These are phyloP conservation scores for Graptemys geographica DNA, from an alignment of 2,797 vertebrate genomes.

Conservation along the genomic window DNA sequence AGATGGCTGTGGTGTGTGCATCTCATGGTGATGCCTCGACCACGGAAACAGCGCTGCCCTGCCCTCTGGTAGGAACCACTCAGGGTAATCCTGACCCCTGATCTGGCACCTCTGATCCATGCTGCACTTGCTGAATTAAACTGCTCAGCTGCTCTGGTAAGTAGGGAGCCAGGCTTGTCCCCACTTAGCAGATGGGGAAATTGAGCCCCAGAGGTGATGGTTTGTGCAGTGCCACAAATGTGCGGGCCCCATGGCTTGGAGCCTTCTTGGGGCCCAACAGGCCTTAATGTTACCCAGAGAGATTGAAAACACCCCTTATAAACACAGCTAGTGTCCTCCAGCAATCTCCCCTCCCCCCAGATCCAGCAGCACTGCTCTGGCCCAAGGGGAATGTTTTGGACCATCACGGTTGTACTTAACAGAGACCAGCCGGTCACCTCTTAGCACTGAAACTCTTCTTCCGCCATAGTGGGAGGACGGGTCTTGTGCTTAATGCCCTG, in stretches of 20 bases:
- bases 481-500: neutral
- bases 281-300: neutral
- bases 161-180: neutral
- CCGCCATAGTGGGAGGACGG: neutral
- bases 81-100: neutral
- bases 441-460: neutral
- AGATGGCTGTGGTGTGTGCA: neutral
- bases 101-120: neutral
- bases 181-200: neutral
- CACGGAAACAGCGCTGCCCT: neutral
- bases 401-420: neutral
- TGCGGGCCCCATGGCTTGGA: neutral
- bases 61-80: neutral
- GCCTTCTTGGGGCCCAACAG: too few relatives aligned
- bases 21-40: neutral
- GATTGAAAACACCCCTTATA: neutral
- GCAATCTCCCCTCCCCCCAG: neutral
- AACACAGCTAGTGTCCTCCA: neutral
- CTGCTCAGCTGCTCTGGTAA: neutral
- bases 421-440: neutral
- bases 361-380: neutral
- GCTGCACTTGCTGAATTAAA: neutral
- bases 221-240: neutral
- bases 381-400: neutral
- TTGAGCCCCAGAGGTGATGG: neutral